A percentile compares a stretch with the other conserved stretches of the same genome.
phyloP scores from a whole-genome alignment of 1,140 invertebrate genomes.

The Magallana ariakensis region DNA sequence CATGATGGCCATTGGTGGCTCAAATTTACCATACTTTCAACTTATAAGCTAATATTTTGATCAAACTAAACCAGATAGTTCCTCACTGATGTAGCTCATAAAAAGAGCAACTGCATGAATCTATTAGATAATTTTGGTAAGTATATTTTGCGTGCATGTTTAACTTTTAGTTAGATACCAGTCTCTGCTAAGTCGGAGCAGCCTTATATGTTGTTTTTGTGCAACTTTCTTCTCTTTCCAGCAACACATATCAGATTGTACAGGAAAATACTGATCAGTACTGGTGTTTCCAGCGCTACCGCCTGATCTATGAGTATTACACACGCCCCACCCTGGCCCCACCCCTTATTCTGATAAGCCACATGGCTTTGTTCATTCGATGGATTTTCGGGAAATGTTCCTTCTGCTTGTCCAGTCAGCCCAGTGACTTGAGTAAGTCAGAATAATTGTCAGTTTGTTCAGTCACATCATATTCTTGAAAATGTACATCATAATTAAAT shows the following conservation, averaged over 20 bases:
- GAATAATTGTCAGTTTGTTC: not conserved
- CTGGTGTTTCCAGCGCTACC: slow-evolving; percentile 80
- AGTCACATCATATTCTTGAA: too few species aligned
- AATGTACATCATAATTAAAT: too few species aligned
- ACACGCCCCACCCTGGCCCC: slow-evolving; percentile 78
- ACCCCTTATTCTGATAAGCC: slow-evolving; percentile 78
- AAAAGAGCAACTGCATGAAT: too few species aligned
- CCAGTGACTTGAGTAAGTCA: slow-evolving; percentile 14
- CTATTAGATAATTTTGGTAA: too few species aligned
- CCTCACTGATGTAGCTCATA: too few species aligned
- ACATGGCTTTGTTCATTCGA: slow-evolving; percentile 66
- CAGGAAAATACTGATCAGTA: slow-evolving; percentile 77
- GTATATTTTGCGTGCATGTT: too few species aligned
- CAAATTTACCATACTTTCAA: too few species aligned
- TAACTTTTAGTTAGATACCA: not conserved
- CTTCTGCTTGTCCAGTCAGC: slow-evolving; percentile 26
- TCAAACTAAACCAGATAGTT: too few species aligned
- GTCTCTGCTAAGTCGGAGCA: not conserved
- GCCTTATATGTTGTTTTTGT: slow-evolving; percentile 25
- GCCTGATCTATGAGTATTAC: slow-evolving; percentile 79
- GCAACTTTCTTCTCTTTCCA: slow-evolving; percentile 53
- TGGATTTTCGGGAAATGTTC: slow-evolving; percentile 54
- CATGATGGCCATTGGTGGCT: too few species aligned
- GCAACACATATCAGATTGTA: slow-evolving; percentile 76
- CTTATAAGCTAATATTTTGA: too few species aligned